Conservation (phyloP, 1,140 invertebrate genomes). For the Carposina sasakii region DNA sequence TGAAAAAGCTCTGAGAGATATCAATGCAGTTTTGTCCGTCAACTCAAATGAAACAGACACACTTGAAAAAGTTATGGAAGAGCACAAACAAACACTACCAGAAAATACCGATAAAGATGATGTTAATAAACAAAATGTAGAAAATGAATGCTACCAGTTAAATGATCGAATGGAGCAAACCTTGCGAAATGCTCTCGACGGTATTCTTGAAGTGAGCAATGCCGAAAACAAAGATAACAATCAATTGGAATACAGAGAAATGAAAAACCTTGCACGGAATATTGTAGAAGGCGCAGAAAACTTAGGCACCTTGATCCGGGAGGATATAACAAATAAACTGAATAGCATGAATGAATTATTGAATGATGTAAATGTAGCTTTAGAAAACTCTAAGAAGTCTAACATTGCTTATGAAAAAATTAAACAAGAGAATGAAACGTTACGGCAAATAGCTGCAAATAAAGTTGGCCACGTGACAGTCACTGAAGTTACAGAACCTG, state of each 20-base stretch:
- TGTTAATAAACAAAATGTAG: background rate
- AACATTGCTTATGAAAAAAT: slow-evolving; percentile 56
- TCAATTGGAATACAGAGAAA: slow-evolving; percentile 55
- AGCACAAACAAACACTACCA: background rate
- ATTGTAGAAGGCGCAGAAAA: slow-evolving; percentile 61
- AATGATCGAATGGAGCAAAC: slow-evolving; percentile 47
- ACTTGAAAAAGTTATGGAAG: slow-evolving; percentile 1
- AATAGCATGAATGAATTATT: slow-evolving; percentile 65
- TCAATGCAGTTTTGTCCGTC: slow-evolving; percentile 41
- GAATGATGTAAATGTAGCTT: slow-evolving; percentile 61
- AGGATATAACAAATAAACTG: slow-evolving; percentile 67
- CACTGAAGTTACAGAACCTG: slow-evolving; percentile 5
- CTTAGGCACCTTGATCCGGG: slow-evolving; percentile 53
- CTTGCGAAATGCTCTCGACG: slow-evolving; percentile 38
- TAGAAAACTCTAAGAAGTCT: slow-evolving; percentile 63
- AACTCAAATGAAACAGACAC: slow-evolving; percentile 2
- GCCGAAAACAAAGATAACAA: slow-evolving; percentile 45
- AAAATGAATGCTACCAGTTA: slow-evolving; percentile 19
- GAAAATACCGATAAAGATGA: slow-evolving; percentile 2
- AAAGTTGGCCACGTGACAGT: background rate
- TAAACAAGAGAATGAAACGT: slow-evolving; percentile 36
- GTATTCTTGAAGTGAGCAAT: slow-evolving; percentile 40
- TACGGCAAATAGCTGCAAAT: slow-evolving; percentile 16
- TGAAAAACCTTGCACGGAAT: slow-evolving; percentile 53
- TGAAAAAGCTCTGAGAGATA: slow-evolving; percentile 43